A percentile compares a stretch with the other conserved stretches of the same genome.
Evolutionary conservation across 2,113 vertebrate genomes (phyloP).

Genomic region (Syrrhaptes paradoxus): DNA sequence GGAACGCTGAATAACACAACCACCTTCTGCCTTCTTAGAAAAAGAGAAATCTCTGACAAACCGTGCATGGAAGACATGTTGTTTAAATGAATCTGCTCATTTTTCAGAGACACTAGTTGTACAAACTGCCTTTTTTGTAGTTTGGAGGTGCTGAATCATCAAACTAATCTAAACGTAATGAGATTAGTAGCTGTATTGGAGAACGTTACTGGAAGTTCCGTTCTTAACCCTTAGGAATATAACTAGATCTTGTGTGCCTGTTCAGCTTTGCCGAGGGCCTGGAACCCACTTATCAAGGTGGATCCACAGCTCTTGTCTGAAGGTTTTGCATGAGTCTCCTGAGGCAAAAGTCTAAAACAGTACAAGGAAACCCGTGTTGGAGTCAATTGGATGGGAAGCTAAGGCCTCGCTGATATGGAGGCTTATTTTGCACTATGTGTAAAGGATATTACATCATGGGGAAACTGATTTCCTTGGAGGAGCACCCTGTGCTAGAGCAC

Average conservation of each 20-base stretch:
- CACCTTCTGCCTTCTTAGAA: constrained; percentile 45
- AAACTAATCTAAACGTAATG: background rate
- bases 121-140: constrained; percentile 42
- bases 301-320: constrained; percentile 11
- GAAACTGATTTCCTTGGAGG: background rate
- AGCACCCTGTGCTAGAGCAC: background rate
- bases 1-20: constrained; percentile 26
- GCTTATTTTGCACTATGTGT: constrained; percentile 32
- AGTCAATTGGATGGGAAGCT: background rate
- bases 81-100: background rate
- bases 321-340: constrained; percentile 3
- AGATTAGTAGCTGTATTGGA: constrained; percentile 20
- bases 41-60: constrained; percentile 27
- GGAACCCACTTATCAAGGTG: background rate
- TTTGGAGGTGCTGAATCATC: constrained; percentile 43
- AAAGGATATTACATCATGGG: background rate
- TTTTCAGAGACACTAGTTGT: background rate
- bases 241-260: background rate
- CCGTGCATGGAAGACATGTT: background rate
- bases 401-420: background rate
- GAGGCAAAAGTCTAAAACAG: background rate
- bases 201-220: background rate
- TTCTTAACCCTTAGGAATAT: background rate
- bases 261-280: background rate
- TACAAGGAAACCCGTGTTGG: background rate